phyloP scores from a whole-genome alignment of 1,140 invertebrate genomes.

The Ruditapes philippinarum region DNA sequence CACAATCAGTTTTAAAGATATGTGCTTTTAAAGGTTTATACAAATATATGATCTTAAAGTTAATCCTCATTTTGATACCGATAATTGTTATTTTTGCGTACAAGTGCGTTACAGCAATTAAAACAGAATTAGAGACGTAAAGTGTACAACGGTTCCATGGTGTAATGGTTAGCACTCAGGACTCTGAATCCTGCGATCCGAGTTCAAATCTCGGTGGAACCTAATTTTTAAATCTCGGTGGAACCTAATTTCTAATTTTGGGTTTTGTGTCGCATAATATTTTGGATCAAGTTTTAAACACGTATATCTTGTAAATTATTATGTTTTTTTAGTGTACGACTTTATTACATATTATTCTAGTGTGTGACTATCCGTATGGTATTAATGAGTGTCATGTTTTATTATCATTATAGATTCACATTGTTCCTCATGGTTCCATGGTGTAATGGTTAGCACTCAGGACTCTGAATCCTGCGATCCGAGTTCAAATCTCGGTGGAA shows the following conservation, averaged over 20 bases:
- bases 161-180: slow-evolving; percentile 72
- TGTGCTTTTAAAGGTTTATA: background rate
- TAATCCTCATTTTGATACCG: background rate
- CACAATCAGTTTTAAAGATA: background rate
- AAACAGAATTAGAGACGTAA: no score
- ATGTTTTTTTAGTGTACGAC: no score
- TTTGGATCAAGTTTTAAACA: no score
- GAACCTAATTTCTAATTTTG: no score
- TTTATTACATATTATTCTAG: no score
- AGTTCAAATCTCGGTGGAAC: slow-evolving; percentile 73
- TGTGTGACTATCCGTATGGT: no score
- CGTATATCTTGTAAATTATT: no score
- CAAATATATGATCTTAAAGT: background rate
- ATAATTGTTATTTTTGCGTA: background rate
- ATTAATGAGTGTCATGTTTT: no score
- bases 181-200: slow-evolving; percentile 72
- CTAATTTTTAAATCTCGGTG: background rate
- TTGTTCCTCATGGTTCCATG: background rate
- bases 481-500: slow-evolving; percentile 74
- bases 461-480: slow-evolving; percentile 74
- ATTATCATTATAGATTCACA: no score
- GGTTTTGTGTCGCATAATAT: no score
- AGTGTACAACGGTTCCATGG: slow-evolving; percentile 58
- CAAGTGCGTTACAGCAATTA: no score
- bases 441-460: slow-evolving; percentile 70